Evolutionary conservation across 1,140 invertebrate species (phyloP), one percentile per base, ranked within the genome.

Genomic region (Bradysia coprophila): DNA sequence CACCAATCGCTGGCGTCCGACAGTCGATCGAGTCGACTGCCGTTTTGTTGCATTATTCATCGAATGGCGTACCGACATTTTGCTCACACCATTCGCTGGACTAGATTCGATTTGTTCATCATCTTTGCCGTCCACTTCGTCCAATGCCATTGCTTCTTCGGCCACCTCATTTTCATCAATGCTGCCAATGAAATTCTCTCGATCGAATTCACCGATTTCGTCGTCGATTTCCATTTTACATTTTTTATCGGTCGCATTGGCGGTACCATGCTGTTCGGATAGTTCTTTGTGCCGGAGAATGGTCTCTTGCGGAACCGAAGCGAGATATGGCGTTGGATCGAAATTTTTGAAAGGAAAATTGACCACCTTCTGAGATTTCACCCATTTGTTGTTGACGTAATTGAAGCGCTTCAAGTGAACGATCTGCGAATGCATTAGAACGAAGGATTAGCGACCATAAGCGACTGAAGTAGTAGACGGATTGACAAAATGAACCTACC

Each of bases 291-390:
- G 73, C 16, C 75, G 55, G 19, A 78, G 54, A 40, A 81, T 75
- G 4, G 78, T 81, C 55, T 81, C 73, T 50, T 77, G 72, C 2
- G 81, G 81, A 16, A 83, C 75, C 1, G 77, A 73, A 1, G 81
- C 81, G 16, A 87, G 59, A 63, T 81, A 88, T 2, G 72, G 71
- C 1, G 80, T 81, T 0, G 82, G 83, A 59, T 90, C 82, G 56
- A 91, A 89, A 52, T 85, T 67, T 44, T 75, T 68, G 45, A 81
- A 75, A 1, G 86, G 86, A 56, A 91, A 91, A 52, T 86, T 78
- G 1, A 92, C 87, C 34, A 85, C 82, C 59, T 90, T 91, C 54
- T 88, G 83, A 0, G 86, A 90, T 57, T 92, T 92, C n/a, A 91
- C 78, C 86, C 86, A 91, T 54, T 84, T 80, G 51, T 75, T 80